Evolutionary conservation across 2,113 vertebrate genomes (phyloP).

Genomic region (Pituophis catenifer): DNA sequence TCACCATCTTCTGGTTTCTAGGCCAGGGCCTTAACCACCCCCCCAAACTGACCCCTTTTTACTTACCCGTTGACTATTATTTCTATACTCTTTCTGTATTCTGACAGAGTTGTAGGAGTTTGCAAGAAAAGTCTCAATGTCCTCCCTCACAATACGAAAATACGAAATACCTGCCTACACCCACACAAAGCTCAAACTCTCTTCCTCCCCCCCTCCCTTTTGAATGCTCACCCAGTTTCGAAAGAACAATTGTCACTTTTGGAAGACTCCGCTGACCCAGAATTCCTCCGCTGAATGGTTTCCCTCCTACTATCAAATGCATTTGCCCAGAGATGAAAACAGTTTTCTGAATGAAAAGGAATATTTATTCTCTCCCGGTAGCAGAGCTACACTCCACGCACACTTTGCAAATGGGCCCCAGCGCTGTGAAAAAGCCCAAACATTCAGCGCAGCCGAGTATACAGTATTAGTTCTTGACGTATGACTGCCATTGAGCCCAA

Average conservation of each 20-base stretch:
- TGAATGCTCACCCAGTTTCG: background rate
- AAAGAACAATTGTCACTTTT: background rate
- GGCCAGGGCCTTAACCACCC: background rate
- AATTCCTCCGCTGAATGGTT: too few relatives aligned
- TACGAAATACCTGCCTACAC: background rate
- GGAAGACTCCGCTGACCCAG: too few relatives aligned
- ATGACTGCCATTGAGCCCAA: fast-evolving
- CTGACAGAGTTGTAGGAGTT: background rate
- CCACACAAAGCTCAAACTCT: background rate
- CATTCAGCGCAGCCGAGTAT: background rate
- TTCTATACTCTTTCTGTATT: background rate
- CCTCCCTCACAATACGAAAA: background rate
- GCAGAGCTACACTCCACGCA: background rate
- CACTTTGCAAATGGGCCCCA: background rate
- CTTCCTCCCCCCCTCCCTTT: background rate
- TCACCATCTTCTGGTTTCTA: background rate
- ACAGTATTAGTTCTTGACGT: background rate
- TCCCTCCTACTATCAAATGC: background rate
- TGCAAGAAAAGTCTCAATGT: background rate
- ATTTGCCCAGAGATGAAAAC: background rate
- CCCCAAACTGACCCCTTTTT: background rate
- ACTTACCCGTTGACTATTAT: background rate
- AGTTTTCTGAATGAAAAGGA: background rate
- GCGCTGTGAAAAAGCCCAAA: background rate
- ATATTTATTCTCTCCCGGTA: background rate